These are phyloP conservation scores for Allacma fusca DNA, from an alignment of 2,888 invertebrate genomes.

Conservation along the genomic window DNA sequence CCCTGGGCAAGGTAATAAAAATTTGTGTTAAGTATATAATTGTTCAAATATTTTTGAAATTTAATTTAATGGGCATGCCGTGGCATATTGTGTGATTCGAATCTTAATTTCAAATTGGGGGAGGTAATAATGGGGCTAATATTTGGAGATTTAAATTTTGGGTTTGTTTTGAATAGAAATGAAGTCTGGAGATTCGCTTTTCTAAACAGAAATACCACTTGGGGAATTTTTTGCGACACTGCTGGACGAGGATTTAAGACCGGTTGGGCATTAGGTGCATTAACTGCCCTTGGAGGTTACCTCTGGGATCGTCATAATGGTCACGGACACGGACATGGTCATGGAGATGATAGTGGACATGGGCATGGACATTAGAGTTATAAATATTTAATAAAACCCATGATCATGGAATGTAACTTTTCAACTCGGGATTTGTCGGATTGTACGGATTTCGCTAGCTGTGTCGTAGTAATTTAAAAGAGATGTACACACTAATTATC, in stretches of 20 bases:
- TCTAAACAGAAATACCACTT: not conserved
- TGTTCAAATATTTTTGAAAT: not conserved
- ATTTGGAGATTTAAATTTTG: not conserved
- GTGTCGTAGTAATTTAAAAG: not conserved
- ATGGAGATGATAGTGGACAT: too few relatives aligned
- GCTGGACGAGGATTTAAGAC: not conserved
- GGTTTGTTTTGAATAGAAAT: not conserved
- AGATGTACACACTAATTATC: not conserved
- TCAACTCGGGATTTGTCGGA: not conserved
- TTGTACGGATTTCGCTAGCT: not conserved
- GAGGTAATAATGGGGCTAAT: too few relatives aligned
- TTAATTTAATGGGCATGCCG: not conserved
- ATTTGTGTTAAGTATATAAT: too few relatives aligned
- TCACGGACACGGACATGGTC: too few relatives aligned
- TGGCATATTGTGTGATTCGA: not conserved
- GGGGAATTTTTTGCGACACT: not conserved
- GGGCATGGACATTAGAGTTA: too few relatives aligned
- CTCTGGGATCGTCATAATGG: not conserved
- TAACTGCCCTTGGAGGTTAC: not conserved
- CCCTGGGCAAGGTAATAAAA: slow-evolving; percentile 81
- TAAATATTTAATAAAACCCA: too few relatives aligned
- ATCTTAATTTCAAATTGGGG: not conserved
- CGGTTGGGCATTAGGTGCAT: not conserved
- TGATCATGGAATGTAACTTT: not conserved
- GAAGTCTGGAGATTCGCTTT: not conserved